These are phyloP conservation scores for Probosciger aterrimus DNA, from an alignment of 2,113 vertebrate species.

Conservation along the genomic window DNA sequence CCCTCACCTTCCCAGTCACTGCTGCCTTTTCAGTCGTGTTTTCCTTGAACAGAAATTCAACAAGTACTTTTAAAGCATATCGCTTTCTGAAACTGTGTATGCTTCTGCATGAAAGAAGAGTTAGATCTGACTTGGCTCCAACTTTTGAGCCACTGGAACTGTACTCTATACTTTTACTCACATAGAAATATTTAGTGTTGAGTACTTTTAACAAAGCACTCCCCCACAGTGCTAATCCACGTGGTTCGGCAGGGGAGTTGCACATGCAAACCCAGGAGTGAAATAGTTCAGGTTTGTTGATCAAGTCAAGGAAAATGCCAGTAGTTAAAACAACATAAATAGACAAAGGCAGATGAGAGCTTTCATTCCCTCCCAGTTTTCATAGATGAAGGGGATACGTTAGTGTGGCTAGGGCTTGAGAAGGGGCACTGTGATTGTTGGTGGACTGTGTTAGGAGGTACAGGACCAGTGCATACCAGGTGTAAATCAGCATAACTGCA, in stretches of 20 bases:
- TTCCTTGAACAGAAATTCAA: background rate
- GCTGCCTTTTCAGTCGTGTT: background rate
- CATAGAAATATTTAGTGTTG: background rate
- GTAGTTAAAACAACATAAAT: constrained; percentile 41
- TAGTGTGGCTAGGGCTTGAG: background rate
- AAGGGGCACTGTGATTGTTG: background rate
- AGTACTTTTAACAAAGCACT: constrained; percentile 46
- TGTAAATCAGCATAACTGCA: background rate
- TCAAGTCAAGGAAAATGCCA: constrained; percentile 36
- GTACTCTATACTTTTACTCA: background rate
- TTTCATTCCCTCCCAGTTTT: constrained; percentile 17
- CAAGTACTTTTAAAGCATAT: constrained; percentile 9
- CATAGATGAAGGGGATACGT: background rate
- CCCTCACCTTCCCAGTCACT: background rate
- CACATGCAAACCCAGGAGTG: constrained; percentile 3
- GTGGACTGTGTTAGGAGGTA: background rate
- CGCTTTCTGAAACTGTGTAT: background rate
- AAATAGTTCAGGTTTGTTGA: constrained; percentile 35
- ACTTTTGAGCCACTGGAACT: background rate
- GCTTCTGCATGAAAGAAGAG: background rate
- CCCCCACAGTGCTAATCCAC: background rate
- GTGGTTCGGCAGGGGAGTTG: background rate
- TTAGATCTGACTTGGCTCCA: background rate
- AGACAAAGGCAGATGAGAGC: constrained; percentile 38
- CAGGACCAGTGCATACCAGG: background rate